Conservation (phyloP, 2,888 invertebrate species). For the Cataglyphis livida region DNA sequence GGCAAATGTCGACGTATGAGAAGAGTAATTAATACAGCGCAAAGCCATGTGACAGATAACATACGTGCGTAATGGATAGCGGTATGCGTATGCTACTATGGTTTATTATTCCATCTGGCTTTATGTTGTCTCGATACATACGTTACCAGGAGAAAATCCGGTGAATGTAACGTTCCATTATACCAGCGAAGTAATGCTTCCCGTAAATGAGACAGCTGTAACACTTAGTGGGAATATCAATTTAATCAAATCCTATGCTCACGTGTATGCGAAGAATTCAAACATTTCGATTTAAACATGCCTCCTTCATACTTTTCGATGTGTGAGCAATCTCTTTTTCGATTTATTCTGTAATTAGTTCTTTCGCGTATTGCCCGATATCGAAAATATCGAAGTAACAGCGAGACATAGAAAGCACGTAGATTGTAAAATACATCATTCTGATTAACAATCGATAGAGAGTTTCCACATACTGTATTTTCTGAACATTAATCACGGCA, state of each 20-base stretch:
- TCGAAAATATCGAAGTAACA: not conserved
- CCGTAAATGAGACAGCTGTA: not conserved
- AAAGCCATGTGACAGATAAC: not conserved
- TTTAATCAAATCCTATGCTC: not conserved
- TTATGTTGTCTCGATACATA: not conserved
- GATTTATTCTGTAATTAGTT: not conserved
- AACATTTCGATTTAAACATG: conserved; percentile 2
- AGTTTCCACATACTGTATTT: not conserved
- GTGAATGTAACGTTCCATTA: conserved; percentile 11
- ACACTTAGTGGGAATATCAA: not conserved
- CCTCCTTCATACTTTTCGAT: not conserved
- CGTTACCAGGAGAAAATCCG: not conserved
- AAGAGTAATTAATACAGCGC: conserved; percentile 37
- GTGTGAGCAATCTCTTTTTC: not conserved
- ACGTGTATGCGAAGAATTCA: not conserved
- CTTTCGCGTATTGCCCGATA: not conserved
- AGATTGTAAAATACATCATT: not conserved
- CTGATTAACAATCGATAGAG: not conserved
- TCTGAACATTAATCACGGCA: not conserved
- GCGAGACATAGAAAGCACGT: not conserved
- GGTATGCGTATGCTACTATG: not conserved
- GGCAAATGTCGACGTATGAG: not conserved
- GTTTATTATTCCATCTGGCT: conserved; percentile 14
- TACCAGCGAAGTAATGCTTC: not conserved
- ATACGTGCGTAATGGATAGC: not conserved